phyloP scores from a whole-genome alignment of 2,797 vertebrate species.

The Acanthurus tractus region DNA sequence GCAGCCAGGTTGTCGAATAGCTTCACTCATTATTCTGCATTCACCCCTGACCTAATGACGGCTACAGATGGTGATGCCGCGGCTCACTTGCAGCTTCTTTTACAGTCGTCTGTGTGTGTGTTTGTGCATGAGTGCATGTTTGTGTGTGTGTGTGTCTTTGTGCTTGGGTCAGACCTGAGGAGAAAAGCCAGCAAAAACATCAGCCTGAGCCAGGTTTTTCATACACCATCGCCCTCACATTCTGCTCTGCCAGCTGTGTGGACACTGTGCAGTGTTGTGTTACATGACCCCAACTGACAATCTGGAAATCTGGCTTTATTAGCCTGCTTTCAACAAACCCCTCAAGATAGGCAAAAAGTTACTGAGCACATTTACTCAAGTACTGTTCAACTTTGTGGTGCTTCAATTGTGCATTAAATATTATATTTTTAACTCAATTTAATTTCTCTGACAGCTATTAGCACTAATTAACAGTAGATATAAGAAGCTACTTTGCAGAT shows the following conservation, averaged over 20 bases:
- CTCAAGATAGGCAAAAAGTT: not conserved
- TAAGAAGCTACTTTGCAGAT: no score
- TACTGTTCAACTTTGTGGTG: no score
- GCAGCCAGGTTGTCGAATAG: constrained; percentile 69
- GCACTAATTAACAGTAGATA: no score
- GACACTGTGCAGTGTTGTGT: constrained; percentile 55
- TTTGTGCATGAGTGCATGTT: no score
- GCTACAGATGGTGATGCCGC: constrained; percentile 75
- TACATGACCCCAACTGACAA: constrained; percentile 64
- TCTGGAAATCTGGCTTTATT: constrained; percentile 63
- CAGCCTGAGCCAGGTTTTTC: constrained; percentile 57
- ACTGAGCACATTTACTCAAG: no score
- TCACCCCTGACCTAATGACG: constrained; percentile 70
- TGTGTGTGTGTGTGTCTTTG: not conserved
- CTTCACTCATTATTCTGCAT: constrained; percentile 71
- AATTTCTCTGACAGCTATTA: no score
- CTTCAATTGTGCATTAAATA: no score
- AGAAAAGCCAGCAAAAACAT: constrained; percentile 66
- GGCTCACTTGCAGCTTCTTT: constrained; percentile 72
- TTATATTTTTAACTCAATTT: no score
- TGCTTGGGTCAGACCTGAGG: constrained; percentile 31
- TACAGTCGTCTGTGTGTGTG: constrained; percentile 38
- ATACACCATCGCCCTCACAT: constrained; percentile 48
- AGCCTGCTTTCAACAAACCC: constrained; percentile 54
- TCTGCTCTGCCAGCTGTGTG: constrained; percentile 67